These are phyloP conservation scores for Hypsopygia costalis DNA, from an alignment of 2,888 invertebrate species.

Conservation along the genomic window DNA sequence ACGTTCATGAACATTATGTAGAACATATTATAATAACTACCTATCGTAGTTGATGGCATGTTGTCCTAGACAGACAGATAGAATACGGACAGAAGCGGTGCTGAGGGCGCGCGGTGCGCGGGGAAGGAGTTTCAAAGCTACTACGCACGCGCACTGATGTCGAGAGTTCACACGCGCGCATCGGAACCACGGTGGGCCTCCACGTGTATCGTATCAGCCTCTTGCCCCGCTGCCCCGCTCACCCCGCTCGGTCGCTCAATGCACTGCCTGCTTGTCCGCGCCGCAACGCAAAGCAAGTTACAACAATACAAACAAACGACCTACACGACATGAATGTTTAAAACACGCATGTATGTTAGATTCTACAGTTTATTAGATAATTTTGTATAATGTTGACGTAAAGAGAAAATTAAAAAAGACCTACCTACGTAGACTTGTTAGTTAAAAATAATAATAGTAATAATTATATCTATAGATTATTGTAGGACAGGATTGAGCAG, in stretches of 20 bases:
- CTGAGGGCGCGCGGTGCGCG: constrained; percentile 47
- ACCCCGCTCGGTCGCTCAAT: constrained; percentile 23
- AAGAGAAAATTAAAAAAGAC: too few relatives aligned
- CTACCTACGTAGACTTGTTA: too few relatives aligned
- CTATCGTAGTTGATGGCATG: constrained; percentile 50
- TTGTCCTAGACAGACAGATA: constrained; percentile 52
- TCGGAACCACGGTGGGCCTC: constrained; percentile 81
- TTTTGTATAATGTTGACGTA: too few relatives aligned
- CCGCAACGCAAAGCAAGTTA: too few relatives aligned
- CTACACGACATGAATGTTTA: too few relatives aligned
- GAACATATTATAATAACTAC: constrained; percentile 23
- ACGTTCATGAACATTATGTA: constrained; percentile 6
- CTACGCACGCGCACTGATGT: constrained; percentile 71
- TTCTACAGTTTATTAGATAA: too few relatives aligned
- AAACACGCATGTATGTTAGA: too few relatives aligned
- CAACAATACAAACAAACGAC: too few relatives aligned
- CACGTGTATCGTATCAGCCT: constrained; percentile 57
- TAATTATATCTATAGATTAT: too few relatives aligned
- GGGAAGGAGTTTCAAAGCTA: constrained; percentile 47
- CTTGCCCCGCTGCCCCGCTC: constrained; percentile 30
- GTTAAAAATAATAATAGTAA: too few relatives aligned
- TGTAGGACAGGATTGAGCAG: too few relatives aligned
- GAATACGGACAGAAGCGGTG: constrained; percentile 48
- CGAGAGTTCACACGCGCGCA: constrained; percentile 70
- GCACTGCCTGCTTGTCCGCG: background rate